Percentiles rank a stretch among this genome's conserved stretches.
Evolutionary conservation across 1,140 invertebrate species (phyloP).

Genomic region (Antheraea mylitta): DNA sequence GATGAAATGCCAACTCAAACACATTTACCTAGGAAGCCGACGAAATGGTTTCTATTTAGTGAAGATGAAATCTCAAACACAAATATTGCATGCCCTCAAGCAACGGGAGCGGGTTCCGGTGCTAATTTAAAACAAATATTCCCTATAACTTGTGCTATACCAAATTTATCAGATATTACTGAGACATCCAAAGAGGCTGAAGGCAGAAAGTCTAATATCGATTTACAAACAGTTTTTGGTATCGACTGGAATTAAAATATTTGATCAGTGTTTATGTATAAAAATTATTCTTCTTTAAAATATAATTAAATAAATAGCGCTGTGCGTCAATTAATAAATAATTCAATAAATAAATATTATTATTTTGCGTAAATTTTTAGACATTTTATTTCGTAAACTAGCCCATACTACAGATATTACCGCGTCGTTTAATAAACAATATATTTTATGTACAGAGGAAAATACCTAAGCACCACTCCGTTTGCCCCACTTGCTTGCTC

Average conservation of each 20-base stretch:
- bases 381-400: too few species aligned
- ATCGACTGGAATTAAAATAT: neutral
- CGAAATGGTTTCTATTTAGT: conserved; percentile 59
- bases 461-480: too few species aligned
- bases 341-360: neutral
- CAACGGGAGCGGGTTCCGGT: conserved; percentile 23
- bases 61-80: conserved; percentile 57
- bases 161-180: conserved; percentile 62
- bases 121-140: conserved; percentile 60
- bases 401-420: too few species aligned
- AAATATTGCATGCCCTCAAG: conserved; percentile 23
- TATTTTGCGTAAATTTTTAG: neutral
- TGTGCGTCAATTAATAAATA: neutral
- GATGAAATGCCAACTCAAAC: conserved; percentile 26
- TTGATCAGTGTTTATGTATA: neutral
- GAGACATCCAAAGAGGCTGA: conserved; percentile 55
- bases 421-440: too few species aligned
- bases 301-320: neutral
- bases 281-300: neutral
- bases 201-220: conserved; percentile 25
- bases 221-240: conserved; percentile 27
- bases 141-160: conserved; percentile 56
- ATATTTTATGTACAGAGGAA: too few species aligned
- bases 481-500: too few species aligned
- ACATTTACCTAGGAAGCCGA: neutral